Conservation (phyloP, 1,140 invertebrate genomes). For the Latrodectus geometricus region DNA sequence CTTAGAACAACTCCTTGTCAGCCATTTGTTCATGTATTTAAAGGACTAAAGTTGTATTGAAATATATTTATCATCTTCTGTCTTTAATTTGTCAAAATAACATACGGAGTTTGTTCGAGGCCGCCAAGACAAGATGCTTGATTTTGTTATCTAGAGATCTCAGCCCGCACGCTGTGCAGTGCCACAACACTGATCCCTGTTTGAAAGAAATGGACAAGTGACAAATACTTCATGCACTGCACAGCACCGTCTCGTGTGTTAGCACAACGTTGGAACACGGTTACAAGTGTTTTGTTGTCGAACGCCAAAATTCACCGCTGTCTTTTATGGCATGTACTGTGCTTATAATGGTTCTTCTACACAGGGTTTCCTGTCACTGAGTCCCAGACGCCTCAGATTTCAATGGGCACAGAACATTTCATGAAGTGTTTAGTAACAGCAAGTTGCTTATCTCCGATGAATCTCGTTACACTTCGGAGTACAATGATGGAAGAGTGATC, state of each 20-base stretch:
- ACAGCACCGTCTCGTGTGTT: neutral
- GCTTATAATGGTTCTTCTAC: neutral
- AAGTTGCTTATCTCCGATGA: neutral
- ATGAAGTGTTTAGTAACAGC: neutral
- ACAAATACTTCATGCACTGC: no score
- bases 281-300: neutral
- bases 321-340: no score
- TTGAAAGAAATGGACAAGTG: neutral
- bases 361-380: neutral
- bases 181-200: neutral
- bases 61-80: neutral
- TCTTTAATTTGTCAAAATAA: neutral
- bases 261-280: neutral
- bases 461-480: neutral
- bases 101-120: neutral
- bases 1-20: neutral
- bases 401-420: neutral
- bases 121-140: no score
- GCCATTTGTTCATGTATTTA: neutral
- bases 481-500: neutral
- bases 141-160: neutral
- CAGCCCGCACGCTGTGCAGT: neutral
- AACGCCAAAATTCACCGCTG: no score
- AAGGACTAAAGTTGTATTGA: neutral
- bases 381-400: neutral